These are phyloP conservation scores for Pangasius djambal DNA, from an alignment of 2,797 vertebrate species.

Conservation along the genomic window DNA sequence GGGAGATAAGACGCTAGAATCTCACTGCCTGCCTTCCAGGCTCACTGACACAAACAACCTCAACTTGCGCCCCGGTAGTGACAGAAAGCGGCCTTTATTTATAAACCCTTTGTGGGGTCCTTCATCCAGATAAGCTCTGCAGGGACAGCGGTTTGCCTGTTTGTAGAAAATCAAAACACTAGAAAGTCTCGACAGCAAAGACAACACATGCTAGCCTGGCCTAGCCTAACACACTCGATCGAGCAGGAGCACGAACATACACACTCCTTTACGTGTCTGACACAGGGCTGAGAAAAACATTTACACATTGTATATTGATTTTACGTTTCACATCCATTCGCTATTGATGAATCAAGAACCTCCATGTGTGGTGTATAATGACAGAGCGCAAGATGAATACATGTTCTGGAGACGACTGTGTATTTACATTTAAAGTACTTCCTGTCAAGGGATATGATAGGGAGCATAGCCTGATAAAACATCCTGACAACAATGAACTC, in stretches of 20 bases:
- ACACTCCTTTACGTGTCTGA: not conserved
- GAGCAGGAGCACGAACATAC: not conserved
- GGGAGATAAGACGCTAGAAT: constrained; percentile 75
- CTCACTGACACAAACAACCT: constrained; percentile 51
- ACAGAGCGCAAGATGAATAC: not conserved
- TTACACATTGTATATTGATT: not conserved
- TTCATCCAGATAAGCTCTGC: constrained; percentile 49
- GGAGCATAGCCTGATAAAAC: constrained; percentile 28
- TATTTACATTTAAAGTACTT: constrained; percentile 33
- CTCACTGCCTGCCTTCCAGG: constrained; percentile 59
- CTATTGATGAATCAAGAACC: not conserved
- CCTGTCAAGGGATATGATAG: constrained; percentile 2
- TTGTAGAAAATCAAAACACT: constrained; percentile 44
- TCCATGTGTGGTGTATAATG: not conserved
- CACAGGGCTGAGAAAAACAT: not conserved
- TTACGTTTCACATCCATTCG: not conserved
- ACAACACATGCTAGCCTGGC: not conserved
- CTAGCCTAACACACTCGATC: not conserved
- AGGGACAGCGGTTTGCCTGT: constrained; percentile 46
- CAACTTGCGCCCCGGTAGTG: constrained; percentile 38
- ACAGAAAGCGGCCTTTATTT: constrained; percentile 53
- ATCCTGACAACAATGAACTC: constrained; percentile 30
- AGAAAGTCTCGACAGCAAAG: not conserved
- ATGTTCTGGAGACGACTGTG: not conserved
- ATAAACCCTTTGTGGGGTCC: constrained; percentile 43